Conservation (phyloP, 2,113 vertebrate species). For the Lepus americanus region DNA sequence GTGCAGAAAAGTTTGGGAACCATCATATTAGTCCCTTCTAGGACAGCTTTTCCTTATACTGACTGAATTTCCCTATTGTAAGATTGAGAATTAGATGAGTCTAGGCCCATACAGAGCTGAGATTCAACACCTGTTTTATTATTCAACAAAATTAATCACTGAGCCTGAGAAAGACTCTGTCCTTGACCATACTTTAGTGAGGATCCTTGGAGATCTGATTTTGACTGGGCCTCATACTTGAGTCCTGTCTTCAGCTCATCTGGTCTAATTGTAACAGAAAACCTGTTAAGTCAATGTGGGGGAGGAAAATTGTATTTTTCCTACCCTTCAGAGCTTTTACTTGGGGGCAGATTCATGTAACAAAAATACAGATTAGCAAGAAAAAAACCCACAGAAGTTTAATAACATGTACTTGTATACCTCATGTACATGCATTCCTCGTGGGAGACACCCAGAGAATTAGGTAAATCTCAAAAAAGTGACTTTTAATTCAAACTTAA, state of each 20-base stretch:
- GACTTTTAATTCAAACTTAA: not conserved
- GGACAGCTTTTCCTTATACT: not conserved
- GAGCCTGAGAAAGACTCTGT: not conserved
- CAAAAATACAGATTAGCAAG: not conserved
- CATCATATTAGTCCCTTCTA: not conserved
- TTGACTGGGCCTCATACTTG: not conserved
- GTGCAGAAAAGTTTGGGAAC: not conserved
- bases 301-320: not conserved
- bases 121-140: conserved; percentile 10
- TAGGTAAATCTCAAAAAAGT: not conserved
- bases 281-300: not conserved
- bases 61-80: not conserved
- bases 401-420: not conserved
- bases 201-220: not conserved
- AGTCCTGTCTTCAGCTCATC: not conserved
- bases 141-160: not conserved
- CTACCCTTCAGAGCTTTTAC: not conserved
- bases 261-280: conserved; percentile 17
- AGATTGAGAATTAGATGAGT: not conserved
- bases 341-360: not conserved
- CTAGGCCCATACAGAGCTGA: not conserved
- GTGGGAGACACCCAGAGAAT: not conserved
- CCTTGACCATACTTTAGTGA: not conserved
- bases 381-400: not conserved
- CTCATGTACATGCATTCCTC: not conserved